Evolutionary conservation across 2,797 vertebrate species (phyloP).

Genomic region (Melanitta fusca): DNA sequence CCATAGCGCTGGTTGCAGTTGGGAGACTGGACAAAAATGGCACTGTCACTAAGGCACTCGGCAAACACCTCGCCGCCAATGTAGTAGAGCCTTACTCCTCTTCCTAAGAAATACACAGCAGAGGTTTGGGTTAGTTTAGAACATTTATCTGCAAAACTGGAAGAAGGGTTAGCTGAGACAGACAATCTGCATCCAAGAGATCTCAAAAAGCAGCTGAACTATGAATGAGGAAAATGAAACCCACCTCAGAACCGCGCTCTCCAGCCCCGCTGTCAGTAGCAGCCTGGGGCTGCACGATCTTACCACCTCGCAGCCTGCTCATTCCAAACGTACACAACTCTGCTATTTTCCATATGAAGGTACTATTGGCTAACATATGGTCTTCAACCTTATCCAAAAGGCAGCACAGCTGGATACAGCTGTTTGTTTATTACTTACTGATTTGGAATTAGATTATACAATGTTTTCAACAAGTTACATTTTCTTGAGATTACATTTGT

Average conservation of each 20-base stretch:
- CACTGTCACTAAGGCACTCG: constrained; percentile 98
- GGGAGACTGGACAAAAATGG: constrained; percentile 98
- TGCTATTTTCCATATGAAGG: background rate
- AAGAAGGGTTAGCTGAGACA: background rate
- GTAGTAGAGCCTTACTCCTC: constrained; percentile 96
- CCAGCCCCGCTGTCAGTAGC: background rate
- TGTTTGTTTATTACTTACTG: constrained; percentile 34
- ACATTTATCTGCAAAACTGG: background rate
- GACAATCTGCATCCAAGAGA: background rate
- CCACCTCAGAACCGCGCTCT: background rate
- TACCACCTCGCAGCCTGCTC: background rate
- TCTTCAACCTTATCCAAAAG: constrained; percentile 41
- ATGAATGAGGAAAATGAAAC: accelerated
- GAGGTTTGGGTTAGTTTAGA: background rate
- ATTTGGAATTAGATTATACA: background rate
- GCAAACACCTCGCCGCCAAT: constrained; percentile 98
- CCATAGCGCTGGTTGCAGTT: constrained; percentile 99
- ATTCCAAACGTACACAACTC: background rate
- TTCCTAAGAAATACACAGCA: constrained; percentile 79
- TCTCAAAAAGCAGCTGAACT: background rate
- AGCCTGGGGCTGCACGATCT: background rate
- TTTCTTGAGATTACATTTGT: background rate
- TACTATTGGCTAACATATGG: background rate
- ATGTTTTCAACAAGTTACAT: background rate
- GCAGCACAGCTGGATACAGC: constrained; percentile 48